Conservation (phyloP, 2,888 invertebrate species). For the Drosophila quasianomalipes region DNA sequence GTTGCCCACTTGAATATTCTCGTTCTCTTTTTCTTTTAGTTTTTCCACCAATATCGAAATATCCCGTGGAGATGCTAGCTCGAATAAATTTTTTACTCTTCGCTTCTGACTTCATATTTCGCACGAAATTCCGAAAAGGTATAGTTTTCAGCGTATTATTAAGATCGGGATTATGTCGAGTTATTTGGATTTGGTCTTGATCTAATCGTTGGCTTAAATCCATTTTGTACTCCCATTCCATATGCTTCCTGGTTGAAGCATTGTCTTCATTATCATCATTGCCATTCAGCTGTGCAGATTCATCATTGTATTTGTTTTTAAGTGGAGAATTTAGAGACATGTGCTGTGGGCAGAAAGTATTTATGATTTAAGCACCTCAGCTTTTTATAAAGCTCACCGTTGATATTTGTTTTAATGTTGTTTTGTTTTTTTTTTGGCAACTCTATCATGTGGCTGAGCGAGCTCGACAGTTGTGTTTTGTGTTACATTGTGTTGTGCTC, state of each 20-base stretch:
- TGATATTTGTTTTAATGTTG: background rate
- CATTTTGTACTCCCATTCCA: background rate
- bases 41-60: background rate
- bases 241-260: background rate
- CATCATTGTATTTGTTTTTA: background rate
- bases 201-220: background rate
- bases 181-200: background rate
- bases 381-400: background rate
- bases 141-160: background rate
- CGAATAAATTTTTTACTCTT: background rate
- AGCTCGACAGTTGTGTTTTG: constrained; percentile 3
- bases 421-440: background rate
- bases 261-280: background rate
- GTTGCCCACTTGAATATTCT: background rate
- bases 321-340: constrained; percentile 12
- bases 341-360: background rate
- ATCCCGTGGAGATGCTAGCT: background rate
- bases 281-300: background rate
- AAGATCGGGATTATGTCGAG: background rate
- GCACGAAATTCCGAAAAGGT: constrained; percentile 7
- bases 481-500: constrained; percentile 16
- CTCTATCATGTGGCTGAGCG: constrained; percentile 2
- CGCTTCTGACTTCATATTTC: constrained; percentile 1
- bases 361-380: background rate
- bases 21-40: background rate